Base-by-base conservation (phyloP, 2,113 vertebrate species). In the Colossoma macropomum region DNA sequence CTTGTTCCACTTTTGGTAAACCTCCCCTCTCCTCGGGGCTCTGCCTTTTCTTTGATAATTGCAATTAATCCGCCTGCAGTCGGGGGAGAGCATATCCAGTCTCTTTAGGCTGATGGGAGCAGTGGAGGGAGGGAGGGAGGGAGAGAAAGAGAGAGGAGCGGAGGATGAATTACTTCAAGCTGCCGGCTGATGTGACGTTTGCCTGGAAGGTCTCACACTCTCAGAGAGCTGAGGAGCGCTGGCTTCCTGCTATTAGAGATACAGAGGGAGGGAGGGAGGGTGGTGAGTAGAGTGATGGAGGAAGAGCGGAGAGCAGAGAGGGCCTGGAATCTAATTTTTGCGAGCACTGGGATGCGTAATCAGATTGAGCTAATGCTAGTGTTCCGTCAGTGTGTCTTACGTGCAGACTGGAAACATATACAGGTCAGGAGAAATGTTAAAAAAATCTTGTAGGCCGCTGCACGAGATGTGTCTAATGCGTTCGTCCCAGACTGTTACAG, bases 111-210 rank as follows among this genome's bases (percentile, higher is more conserved):
- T 77, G 81, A 77, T 77, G 66, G 76, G 81, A 76, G 73, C 50
- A 69, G 65, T n/a, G 30, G 7, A 15, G 25, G 27, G 50, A 52
- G 28, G 6, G 12, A 5, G n/a, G 19, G 17, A 34, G 60, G 48
- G n/a, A 11, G 41, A 45, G 41, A 45, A 11, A 79, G 62, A 45
- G 70, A 56, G 23, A 50, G 65, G 69, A 63, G 65, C 70, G 27
- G 83, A 54, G 66, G 71, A 78, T 25, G 82, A 86, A 84, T 84
- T 74, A 77, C 72, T 88, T 77, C 80, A 86, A 86, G 87, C 87
- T 86, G 87, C 82, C 30, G 75, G 41, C 80, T 54, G 54, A n/a
- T 27, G 50, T 70, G 83, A 76, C 59, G 77, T 76, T 70, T 68
- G 72, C 32, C 84, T 72, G 77, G 63, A 86, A 77, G 68, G 45